phyloP scores from a whole-genome alignment of 2,797 vertebrate species.

The Furcifer pardalis region DNA sequence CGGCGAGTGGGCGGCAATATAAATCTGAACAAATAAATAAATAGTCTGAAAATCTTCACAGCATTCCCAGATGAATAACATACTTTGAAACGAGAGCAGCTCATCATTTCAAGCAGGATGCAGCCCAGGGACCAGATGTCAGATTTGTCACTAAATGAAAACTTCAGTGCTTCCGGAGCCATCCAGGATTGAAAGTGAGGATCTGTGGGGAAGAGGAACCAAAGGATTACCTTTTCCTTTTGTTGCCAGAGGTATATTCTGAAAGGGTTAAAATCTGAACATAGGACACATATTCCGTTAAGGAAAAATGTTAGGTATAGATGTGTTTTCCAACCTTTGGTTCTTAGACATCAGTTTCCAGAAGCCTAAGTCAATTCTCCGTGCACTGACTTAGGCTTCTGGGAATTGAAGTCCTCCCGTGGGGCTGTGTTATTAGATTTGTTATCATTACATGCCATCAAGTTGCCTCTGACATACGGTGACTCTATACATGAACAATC shows the following conservation, averaged over 20 bases:
- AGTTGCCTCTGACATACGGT: no score
- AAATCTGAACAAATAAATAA: no score
- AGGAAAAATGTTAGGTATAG: neutral
- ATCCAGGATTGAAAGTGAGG: constrained; percentile 75
- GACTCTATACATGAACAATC: no score
- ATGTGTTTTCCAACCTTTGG: no score
- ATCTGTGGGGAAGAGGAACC: constrained; percentile 54
- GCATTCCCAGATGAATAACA: neutral
- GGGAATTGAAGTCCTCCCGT: no score
- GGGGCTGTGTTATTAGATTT: no score
- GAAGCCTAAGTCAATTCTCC: no score
- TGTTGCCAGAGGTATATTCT: neutral
- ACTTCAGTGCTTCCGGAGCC: constrained; percentile 76
- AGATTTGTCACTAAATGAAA: constrained; percentile 73
- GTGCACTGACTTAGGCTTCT: no score
- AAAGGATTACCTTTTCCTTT: neutral
- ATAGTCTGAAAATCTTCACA: neutral
- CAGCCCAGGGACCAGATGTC: constrained; percentile 84
- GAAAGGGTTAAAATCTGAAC: neutral
- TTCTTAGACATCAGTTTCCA: no score
- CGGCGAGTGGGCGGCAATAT: no score
- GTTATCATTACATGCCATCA: no score
- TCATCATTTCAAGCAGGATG: constrained; percentile 76
- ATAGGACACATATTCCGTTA: neutral
- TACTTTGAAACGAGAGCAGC: constrained; percentile 71